Evolutionary conservation across 1,140 invertebrate genomes (phyloP), one percentile per base, ranked within the genome.

Genomic region (Batillaria attramentaria): DNA sequence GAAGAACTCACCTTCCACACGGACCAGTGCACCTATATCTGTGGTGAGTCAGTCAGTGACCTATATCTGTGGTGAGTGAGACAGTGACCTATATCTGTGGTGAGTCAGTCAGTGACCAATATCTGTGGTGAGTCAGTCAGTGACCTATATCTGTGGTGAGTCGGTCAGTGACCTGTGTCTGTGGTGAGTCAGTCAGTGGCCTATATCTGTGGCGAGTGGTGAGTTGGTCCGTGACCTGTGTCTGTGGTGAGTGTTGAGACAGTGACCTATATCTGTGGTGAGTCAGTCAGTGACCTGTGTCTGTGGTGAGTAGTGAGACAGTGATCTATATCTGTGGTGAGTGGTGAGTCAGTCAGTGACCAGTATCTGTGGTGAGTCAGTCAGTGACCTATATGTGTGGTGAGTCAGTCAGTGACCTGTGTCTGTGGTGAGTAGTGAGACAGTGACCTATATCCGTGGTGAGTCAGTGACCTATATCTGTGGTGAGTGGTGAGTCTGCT

Each of bases 141-240:
- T 6, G n/a, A 95, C 95, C 86, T 99, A 99, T 89, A 99, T 99
- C 37, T 98, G 98, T 92, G 97, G 97, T 99, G 91, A 93, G 91
- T 78, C 4, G 33, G 28, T 18, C 3, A 37, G 3, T 33, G 33
- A 16, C 3, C 24, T 41, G 8, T 46, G 33, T 50, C 20, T 72
- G 37, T 13, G 33, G 35, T 13, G 35, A n/a, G 13, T 24, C 41
- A 37, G 24, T 37, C 68, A 8, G 33, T 6, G n/a, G 95, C 95
- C 86, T 99, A 99, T 89, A 99, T 99, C 37, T 98, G 98, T 92
- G 97, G 33, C 41, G 13, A 8, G 16, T 37, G n/a, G 97, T 99
- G 91, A 93, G 91, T 78, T 4, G 33, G 28, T 18, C 3, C 16
- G 3, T 33, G 33, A 16, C 3, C 24, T 41, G 8, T 46, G 33